Percentiles rank a stretch among this genome's conserved stretches.
Evolutionary conservation across 2,113 vertebrate genomes (phyloP).

Genomic region (Alces alces): DNA sequence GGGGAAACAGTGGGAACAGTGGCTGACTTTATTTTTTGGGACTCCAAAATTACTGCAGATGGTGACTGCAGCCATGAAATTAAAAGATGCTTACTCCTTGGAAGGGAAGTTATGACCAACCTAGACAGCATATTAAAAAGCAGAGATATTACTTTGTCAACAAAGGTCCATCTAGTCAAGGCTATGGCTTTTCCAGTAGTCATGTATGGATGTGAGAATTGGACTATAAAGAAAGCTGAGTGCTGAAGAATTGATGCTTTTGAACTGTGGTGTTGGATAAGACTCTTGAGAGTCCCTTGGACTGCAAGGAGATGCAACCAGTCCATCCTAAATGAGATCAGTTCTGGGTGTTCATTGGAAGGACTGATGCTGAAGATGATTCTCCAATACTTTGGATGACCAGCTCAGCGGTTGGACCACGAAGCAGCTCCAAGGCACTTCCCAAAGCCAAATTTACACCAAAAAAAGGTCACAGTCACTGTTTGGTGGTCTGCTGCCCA

Average conservation of each 20-base stretch:
- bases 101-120: not conserved
- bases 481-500: not conserved
- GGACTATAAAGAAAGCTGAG: not conserved
- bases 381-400: not conserved
- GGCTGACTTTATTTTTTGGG: fast-evolving
- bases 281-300: not conserved
- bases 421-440: not conserved
- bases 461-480: not conserved
- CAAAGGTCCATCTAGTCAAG: not conserved
- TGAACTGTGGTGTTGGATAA: not conserved
- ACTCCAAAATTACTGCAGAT: not conserved
- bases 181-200: not conserved
- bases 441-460: not conserved
- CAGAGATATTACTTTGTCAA: not conserved
- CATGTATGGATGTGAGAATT: not conserved
- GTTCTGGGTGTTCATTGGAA: not conserved
- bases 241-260: fast-evolving
- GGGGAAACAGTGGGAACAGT: not conserved
- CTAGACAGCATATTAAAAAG: not conserved
- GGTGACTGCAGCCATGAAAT: not conserved
- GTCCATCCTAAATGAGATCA: not conserved
- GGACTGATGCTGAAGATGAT: not conserved
- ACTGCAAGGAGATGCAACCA: not conserved
- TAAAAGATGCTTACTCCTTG: not conserved
- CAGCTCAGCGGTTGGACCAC: not conserved